Base-by-base conservation (phyloP, 2,888 invertebrate genomes). In the Amiota communis region DNA sequence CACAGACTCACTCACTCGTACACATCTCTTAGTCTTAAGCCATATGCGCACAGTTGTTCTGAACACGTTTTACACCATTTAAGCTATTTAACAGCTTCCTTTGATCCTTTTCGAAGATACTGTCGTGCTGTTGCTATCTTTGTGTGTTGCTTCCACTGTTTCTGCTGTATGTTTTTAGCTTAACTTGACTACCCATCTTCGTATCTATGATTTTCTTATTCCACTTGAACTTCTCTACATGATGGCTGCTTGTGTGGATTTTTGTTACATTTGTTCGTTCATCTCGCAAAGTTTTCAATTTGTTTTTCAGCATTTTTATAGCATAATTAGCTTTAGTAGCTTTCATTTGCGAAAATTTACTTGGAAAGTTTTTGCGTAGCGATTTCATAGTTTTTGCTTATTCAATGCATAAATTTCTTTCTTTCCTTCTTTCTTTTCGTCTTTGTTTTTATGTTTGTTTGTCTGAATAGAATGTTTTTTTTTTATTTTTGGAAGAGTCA, bases 291-390 rank as follows among this genome's bases (percentile, higher is more conserved):
- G 15, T 71, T n/a, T 65, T 13, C 51, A 46, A 17, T 49, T 51
- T 68, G 71, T 71, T 71, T 76, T 76, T 23, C 75, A 75, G 72
- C 78, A 76, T 65, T 59, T 78, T 78, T 73, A 77, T 83, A 80
- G 78, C 84, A 83, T 81, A 81, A 81, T 81, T 81, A 81, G 81
- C 81, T 81, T 81, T 82, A 83, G 84, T 83, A 49, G 59, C 72
- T 67, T 64, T 48, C 65, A 72, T 64, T 48, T 36, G 36, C 36
- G 36, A 48, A 65, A 57, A 59, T 51, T 68, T 68, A 67, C 51
- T 13, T 6, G 1, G 17, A 12, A 36, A 20, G 12, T 17, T 61
- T n/a, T 12, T 61, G 20, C 20, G 61, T 20, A 61, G 61, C 23
- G 61, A 17, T 11, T 23, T 61, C 23, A 61, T 36, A 36, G 36